Evolutionary conservation across 2,888 invertebrate species (phyloP), one percentile per base, ranked within the genome.

Genomic region (Fragum whitleyi): DNA sequence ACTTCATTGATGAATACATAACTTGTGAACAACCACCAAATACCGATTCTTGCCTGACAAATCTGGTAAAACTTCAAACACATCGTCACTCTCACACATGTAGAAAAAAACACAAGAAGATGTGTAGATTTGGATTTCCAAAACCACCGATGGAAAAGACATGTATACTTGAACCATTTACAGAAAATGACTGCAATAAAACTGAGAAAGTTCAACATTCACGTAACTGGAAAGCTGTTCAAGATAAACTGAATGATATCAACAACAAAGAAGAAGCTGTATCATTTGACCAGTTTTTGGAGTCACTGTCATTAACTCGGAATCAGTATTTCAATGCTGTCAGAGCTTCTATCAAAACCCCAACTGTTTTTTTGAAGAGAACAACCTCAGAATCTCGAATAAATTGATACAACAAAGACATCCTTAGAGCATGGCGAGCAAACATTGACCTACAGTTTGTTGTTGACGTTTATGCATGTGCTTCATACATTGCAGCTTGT

Each of bases 101-200:
- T 42, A 29, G 59, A 57, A 57, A 57, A 55, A 71, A 71, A 5
- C 57, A 67, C 16, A 32, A 59, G 21, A 77, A 76, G 32, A 51
- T n/a, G 28, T 86, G 79, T 59, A 23, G 81, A 23, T 87, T 85
- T 70, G 75, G 74, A 6, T 87, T 76, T 65, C 83, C 87, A 19
- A 81, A 78, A 53, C 83, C 85, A 16, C 79, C 76, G 28, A 42
- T 85, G 21, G 26, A 26, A 9, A 23, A 59, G 32, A 86, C 86
- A 51, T 7, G 6, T 0, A 77, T 87, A 26, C 59, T 83, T 14
- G 55, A 85, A 53, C 85, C 85, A 16, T 53, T 85, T 7, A 59
- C 32, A 36, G 39, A 26, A 23, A 68, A 19, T n/a, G 23, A n/a
- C 9, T 39, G 23, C 11, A 21, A 51, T n/a, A 51, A 51, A 51